phyloP scores from a whole-genome alignment of 2,888 invertebrate genomes.

The Pseudolycoriella hygida region DNA sequence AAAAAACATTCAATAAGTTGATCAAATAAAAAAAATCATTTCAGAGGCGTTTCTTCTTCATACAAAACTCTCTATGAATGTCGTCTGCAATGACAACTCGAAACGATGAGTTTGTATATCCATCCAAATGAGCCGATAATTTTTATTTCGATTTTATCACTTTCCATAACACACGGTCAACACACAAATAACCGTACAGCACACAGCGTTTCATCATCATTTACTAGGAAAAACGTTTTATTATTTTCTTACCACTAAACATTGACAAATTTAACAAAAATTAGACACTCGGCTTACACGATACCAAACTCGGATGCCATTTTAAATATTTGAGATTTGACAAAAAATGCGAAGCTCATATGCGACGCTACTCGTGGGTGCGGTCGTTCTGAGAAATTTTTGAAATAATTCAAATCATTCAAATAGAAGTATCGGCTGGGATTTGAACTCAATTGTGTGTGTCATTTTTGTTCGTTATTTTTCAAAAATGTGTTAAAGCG shows the following conservation, averaged over 20 bases:
- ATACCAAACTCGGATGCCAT: neutral
- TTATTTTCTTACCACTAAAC: neutral
- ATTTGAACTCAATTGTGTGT: too few species aligned
- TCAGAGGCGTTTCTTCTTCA: too few species aligned
- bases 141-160: neutral
- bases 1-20: too few species aligned
- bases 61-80: too few species aligned
- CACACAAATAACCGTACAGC: neutral
- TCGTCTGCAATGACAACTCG: too few species aligned
- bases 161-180: neutral
- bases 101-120: too few species aligned
- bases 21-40: too few species aligned
- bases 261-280: slow-evolving; percentile 1
- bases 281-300: neutral
- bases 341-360: neutral
- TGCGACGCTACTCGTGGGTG: neutral
- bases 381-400: too few species aligned
- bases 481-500: too few species aligned
- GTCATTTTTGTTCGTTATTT: too few species aligned
- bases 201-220: neutral
- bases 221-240: neutral
- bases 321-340: neutral
- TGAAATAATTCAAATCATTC: too few species aligned
- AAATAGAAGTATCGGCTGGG: too few species aligned
- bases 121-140: neutral